A percentile compares a stretch with the other conserved stretches of the same genome.
Evolutionary conservation across 1,140 invertebrate species (phyloP).

Genomic region (Periplaneta americana): DNA sequence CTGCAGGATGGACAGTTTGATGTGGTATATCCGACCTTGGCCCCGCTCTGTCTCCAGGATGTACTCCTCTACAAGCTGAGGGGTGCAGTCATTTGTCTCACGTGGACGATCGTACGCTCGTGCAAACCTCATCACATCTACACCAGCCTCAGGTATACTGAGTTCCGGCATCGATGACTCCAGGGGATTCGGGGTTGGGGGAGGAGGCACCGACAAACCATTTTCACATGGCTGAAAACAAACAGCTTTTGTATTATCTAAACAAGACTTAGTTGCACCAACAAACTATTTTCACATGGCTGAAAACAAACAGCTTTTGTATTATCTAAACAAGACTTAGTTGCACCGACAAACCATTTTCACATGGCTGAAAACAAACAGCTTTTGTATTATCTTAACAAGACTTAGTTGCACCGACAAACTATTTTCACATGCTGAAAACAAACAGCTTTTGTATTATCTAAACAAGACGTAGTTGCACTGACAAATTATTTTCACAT

Average conservation of each 20-base stretch:
- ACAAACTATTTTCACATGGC: slow-evolving; percentile 5
- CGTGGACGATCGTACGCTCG: slow-evolving; percentile 57
- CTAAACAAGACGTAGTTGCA: no score
- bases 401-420: neutral
- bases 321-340: no score
- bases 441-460: no score
- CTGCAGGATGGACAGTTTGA: slow-evolving; percentile 79
- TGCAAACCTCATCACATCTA: slow-evolving; percentile 25
- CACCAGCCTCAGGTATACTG: neutral
- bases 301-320: neutral
- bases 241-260: no score
- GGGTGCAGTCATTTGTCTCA: slow-evolving; percentile 68
- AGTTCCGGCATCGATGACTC: neutral
- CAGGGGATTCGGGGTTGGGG: slow-evolving; percentile 4
- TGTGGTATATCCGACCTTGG: slow-evolving; percentile 68
- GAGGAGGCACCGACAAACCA: slow-evolving; percentile 1
- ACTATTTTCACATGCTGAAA: slow-evolving; percentile 8
- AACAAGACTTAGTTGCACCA: neutral
- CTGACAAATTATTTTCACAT: slow-evolving; percentile 3
- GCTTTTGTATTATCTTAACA: no score
- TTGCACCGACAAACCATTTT: slow-evolving; percentile 3
- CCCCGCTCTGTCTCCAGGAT: slow-evolving; percentile 74
- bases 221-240: slow-evolving; percentile 11
- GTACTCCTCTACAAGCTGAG: slow-evolving; percentile 82
- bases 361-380: slow-evolving; percentile 5